Percentiles rank a stretch among this genome's conserved stretches.
phyloP scores from a whole-genome alignment of 2,888 invertebrate species.

The Habrosyne pyritoides region DNA sequence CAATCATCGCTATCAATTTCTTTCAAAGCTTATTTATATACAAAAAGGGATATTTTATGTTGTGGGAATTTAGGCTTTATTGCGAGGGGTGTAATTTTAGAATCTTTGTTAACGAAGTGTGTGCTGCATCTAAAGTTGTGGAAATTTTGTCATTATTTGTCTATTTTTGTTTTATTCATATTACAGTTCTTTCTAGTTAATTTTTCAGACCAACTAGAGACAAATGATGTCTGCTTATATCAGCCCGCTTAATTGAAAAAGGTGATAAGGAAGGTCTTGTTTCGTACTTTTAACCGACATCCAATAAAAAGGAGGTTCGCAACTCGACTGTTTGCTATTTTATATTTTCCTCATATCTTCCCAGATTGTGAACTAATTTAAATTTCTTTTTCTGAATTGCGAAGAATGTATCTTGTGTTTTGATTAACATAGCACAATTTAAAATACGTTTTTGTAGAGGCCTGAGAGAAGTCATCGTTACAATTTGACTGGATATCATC shows the following conservation, averaged over 20 bases:
- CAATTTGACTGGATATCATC: neutral
- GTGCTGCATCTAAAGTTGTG: neutral
- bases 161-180: neutral
- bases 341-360: too few species aligned
- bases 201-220: too few species aligned
- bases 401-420: too few species aligned
- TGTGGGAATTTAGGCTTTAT: conserved; percentile 15
- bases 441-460: neutral
- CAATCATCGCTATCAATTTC: conserved; percentile 70
- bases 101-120: neutral
- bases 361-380: too few species aligned
- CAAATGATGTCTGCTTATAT: too few species aligned
- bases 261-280: too few species aligned
- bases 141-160: neutral
- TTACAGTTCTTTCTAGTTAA: neutral
- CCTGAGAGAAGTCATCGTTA: neutral
- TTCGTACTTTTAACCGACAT: too few species aligned
- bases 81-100: conserved; percentile 19
- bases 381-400: too few species aligned
- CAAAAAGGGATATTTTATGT: conserved; percentile 43
- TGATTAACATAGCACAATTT: too few species aligned
- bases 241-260: too few species aligned
- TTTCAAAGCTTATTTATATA: conserved; percentile 62
- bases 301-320: too few species aligned
- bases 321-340: too few species aligned